Evolutionary conservation across 1,140 invertebrate genomes (phyloP).

Genomic region (Leucophenga varia): DNA sequence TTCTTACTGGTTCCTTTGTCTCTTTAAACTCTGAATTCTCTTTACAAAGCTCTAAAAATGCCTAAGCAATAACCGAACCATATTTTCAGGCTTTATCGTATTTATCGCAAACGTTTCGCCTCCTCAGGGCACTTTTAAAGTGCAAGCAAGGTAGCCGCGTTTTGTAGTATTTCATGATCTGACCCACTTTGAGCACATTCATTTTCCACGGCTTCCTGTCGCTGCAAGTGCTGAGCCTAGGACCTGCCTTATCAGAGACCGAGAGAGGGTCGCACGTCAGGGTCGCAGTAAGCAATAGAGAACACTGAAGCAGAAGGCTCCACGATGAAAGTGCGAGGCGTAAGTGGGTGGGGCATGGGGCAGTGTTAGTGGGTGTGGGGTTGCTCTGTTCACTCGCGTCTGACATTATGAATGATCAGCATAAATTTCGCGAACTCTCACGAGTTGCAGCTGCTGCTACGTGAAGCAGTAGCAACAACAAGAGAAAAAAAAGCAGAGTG

Average conservation of each 20-base stretch:
- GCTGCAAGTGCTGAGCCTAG: too few species aligned
- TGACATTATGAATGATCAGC: slow-evolving; percentile 53
- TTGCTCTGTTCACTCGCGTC: slow-evolving; percentile 27
- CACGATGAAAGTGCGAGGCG: too few species aligned
- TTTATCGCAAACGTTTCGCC: not conserved
- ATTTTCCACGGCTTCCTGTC: slow-evolving; percentile 29
- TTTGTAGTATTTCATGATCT: slow-evolving; percentile 21
- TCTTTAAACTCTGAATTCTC: not conserved
- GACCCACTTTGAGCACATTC: slow-evolving; percentile 39
- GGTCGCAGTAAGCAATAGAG: too few species aligned
- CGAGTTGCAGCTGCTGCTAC: too few species aligned
- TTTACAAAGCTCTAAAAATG: too few species aligned
- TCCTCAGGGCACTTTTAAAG: not conserved
- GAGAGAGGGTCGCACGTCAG: too few species aligned
- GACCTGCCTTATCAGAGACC: too few species aligned
- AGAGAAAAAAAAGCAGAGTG: too few species aligned
- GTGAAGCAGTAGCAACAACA: too few species aligned
- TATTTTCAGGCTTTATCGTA: too few species aligned
- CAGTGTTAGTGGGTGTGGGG: not conserved
- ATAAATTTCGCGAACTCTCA: slow-evolving; percentile 46
- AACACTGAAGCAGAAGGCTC: too few species aligned
- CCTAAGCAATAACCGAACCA: not conserved
- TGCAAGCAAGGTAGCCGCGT: not conserved
- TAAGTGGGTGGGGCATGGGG: not conserved
- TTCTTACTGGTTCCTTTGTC: slow-evolving; percentile 11